Evolutionary conservation across 2,888 invertebrate species (phyloP), one percentile per base, ranked within the genome.

Genomic region (Cyclophora punctaria): DNA sequence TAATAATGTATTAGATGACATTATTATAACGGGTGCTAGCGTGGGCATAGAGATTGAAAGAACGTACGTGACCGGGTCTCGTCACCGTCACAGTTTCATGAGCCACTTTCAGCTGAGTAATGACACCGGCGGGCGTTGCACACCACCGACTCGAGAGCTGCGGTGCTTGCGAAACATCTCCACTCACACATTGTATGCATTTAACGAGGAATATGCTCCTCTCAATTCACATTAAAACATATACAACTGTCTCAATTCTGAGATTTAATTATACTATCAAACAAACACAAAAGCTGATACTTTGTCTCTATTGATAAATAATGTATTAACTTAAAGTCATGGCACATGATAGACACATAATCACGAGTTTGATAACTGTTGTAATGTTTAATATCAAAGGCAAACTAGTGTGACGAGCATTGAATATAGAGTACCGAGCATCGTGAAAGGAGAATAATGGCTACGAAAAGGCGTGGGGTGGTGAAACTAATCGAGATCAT

Each of bases 401-500:
- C 20, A 20, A 20, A 20, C 20, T 20, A 20, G 20, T 20, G 20
- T 20, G 20, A n/a, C n/a, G n/a, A 20, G 20, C 20, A 20, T 20
- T 20, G 20, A 20, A 20, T 20, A 20, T 20, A 20, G 20, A 20
- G 20, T 20, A 20, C 20, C 20, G 20, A 20, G 20, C 20, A 20
- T 20, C 20, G 20, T 20, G 20, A 20, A 20, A 20, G 20, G 20
- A 56, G 47, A 55, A 60, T 51, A 54, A 49, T 54, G 43, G 48
- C 53, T 55, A 48, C 43, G 51, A 56, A 54, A 66, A 75, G 68
- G 59, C 61, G 65, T 67, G 64, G 64, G 69, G 60, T 68, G 69
- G 76, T 76, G 79, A 79, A 80, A 80, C 77, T 76, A 73, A 73
- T 75, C 67, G 75, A 75, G 78, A 79, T 74, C 74, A 75, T 71